Evolutionary conservation across 2,113 vertebrate genomes (phyloP), one percentile per base, ranked within the genome.

Genomic region (Perccottus glenii): DNA sequence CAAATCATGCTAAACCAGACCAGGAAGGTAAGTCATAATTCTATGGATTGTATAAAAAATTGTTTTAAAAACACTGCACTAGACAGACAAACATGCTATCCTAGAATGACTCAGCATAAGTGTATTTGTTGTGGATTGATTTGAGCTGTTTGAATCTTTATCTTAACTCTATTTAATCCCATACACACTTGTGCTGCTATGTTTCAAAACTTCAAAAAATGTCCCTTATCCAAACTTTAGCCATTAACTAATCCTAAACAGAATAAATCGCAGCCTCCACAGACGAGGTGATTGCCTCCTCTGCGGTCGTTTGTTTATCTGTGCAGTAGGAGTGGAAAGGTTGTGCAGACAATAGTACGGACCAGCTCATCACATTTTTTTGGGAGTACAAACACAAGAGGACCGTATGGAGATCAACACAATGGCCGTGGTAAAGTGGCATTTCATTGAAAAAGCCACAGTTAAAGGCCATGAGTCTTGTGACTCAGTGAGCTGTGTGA

Each of bases 281-380:
- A 27, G 19, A 27, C 19, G n/a, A 27, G 19, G 42, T 43, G 65
- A 14, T 74, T 36, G 70, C 56, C 77, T 40, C 67, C 2, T 68
- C 65, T 68, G 47, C 59, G 42, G 50, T 66, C 57, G 66, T 61
- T 48, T 84, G 81, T 88, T 88, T 82, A 64, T 86, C 63, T 70
- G 75, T 78, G 76, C 75, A 78, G 78, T 82, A 73, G 74, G 38
- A 82, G 80, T 84, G 67, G 69, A 85, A 84, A 81, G 77, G 73
- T 73, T 73, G 71, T 74, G 73, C 63, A 80, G 71, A 92, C 91
- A 93, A 92, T 88, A 32, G 85, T 71, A 86, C 62, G n/a, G 80
- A 90, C 86, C 75, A 91, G 87, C 51, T 93, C 91, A 91, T 92
- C 90, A 92, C 87, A 85, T 91, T 93, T 87, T 84, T 85, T 84